Evolutionary conservation across 2,113 vertebrate species (phyloP), one percentile per base, ranked within the genome.

Genomic region (Ondatra zibethicus): DNA sequence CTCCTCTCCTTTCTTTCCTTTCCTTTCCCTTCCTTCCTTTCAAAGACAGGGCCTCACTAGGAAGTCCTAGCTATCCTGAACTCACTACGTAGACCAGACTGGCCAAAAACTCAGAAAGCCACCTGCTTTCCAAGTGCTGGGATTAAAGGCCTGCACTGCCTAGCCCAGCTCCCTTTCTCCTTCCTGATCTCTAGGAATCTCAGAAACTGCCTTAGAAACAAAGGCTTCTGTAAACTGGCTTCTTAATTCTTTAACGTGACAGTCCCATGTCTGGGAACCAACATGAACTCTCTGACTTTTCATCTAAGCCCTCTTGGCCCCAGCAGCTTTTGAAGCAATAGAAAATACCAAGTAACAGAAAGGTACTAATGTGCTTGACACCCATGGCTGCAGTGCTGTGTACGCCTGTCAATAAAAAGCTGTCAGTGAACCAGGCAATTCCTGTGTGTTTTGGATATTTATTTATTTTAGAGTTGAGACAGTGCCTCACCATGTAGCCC

Each of bases 321-420:
- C 94, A 75, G 27, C 36, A 66, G 72, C 70, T 65, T 94, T 78
- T 86, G 45, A 76, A 96, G 76, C 39, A 25, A 31, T 11, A 94
- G 68, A 91, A 93, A 93, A 50, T 89, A 70, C 82, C 85, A 61
- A 96, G 13, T 89, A 93, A 96, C 55, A 72, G 33, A 47, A 89
- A 87, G 78, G 61, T 92, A 88, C 85, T 87, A 72, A 88, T 85
- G 52, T 96, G 50, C 66, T 91, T 82, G 88, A 97, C 5, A 66
- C 61, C 75, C 52, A 39, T 80, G 72, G 70, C 92, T 92, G 88
- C 92, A 97, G 94, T 70, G 68, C 55, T 77, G 31, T n/a, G 45
- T 45, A 92, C 58, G n/a, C 95, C 23, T 94, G 66, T 97, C 93
- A 96, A 96, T 96, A 97, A 97, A 97, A 98, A 93, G 68, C 86